Evolutionary conservation across 2,888 invertebrate genomes (phyloP), one percentile per base, ranked within the genome.

Genomic region (Lasioglossum malachurum): DNA sequence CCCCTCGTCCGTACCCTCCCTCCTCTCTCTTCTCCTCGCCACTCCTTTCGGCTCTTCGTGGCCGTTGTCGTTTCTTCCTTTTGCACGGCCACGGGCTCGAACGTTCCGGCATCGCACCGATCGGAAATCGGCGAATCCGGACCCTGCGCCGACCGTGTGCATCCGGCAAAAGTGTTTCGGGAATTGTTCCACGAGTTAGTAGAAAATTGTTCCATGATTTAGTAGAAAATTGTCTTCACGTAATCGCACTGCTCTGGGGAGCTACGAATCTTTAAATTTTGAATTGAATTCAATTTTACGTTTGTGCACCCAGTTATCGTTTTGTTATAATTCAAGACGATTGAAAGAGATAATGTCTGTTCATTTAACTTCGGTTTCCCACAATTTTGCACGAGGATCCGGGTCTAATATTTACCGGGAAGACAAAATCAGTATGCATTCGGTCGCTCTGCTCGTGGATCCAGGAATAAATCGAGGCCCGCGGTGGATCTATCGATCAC

Each of bases 111-210:
- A 8, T 23, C 69, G 78, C 16, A 31, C 60, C 41, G 60, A 44
- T 23, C 41, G 46, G 64, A 78, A 84, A 84, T 78, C 80, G 72
- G 75, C 23, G 75, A 53, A 44, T 69, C n/a, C 71, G 19, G 82
- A 75, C 60, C n/a, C 41, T n/a, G 53, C 67, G 14, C 64, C 31
- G 31, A 60, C 57, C 57, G n/a, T 12, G 31, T 8, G 64, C 31
- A 31, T 64, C 64, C 31, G 64, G 64, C 60, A 4, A 27, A 4
- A 27, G 1, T 27, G 27, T 27, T 4, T 5, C 60, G 12, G 27
- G 14, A 14, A 14, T 14, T 60, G n/a, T 27, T 4, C 14, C 1
- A 27, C 10, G 27, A 4, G 10, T 57, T 12, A 1, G 4, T 27
- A 1, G 12, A 27, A 4, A 4, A 60, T 12, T 60, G 4, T 60